Evolutionary conservation across 2,797 vertebrate genomes (phyloP), one percentile per base, ranked within the genome.

Genomic region (Setipinna tenuifilis): DNA sequence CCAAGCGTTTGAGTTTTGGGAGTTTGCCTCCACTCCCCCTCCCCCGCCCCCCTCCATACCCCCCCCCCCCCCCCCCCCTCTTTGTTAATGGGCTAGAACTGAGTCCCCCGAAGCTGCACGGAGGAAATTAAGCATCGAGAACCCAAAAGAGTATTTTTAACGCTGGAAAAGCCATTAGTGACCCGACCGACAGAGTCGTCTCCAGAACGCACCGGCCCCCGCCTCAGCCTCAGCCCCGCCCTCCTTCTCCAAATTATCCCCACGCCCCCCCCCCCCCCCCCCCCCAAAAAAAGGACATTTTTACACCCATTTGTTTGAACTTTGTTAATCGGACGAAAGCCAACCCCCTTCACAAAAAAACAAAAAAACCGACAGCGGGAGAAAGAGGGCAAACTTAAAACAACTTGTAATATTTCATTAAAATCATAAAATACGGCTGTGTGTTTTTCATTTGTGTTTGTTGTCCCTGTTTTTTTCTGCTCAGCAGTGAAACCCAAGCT

Each of bases 151-250:
- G 90, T 91, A 93, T 93, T 94, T 93, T 82, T 54, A 54, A 92
- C 90, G 88, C 93, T 95, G 94, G 94, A 94, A 95, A 95, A 95
- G 86, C 87, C 92, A 95, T 94, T 92, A 93, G 86, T 81, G 87
- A 90, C 86, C 81, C 3, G 65, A 90, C 81, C 2, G 65, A 90
- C 82, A 86, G 65, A 85, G 68, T 81, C 85, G 78, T 80, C 81
- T 50, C 88, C 23, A 82, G 14, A 19, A 19, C 71, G 41, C 71
- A 35, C 71, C 71, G 7, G 17, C 71, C 31, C 71, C 71, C 5
- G 17, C 71, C 31, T 6, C 25, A 19, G 87, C 78, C 84, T 80
- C 81, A 84, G 85, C 71, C 61, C 87, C 62, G 83, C 90, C 90
- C 59, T 84, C 86, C 87, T 3, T 48, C 46, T 85, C 3, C 46